phyloP scores from a whole-genome alignment of 1,140 invertebrate species.

The Ceratosolen fusciceps region DNA sequence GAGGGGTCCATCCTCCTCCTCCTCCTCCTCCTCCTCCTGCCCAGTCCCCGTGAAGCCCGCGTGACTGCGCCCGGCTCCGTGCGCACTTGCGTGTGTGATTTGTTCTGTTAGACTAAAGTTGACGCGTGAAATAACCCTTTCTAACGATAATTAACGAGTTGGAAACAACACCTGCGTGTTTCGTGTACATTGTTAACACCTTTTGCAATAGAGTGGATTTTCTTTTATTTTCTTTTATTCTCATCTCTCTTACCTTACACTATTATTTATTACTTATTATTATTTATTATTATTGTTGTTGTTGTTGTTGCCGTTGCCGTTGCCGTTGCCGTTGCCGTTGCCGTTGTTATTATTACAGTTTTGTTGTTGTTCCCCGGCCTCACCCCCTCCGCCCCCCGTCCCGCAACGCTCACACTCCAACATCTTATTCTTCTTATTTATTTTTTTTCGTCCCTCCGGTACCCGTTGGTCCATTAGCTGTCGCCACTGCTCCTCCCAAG shows the following conservation, averaged over 20 bases:
- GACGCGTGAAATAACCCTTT: slow-evolving; percentile 11
- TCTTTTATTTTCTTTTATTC: background rate
- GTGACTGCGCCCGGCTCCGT: too few relatives aligned
- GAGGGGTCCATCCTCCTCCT: background rate
- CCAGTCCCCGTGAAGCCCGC: background rate
- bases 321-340: too few relatives aligned
- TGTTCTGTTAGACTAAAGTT: slow-evolving; percentile 24
- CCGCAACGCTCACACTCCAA: too few relatives aligned
- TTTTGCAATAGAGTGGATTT: slow-evolving; percentile 10
- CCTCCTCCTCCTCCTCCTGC: background rate
- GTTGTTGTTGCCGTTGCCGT: too few relatives aligned
- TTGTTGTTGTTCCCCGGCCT: too few relatives aligned
- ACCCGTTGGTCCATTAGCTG: slow-evolving; percentile 33
- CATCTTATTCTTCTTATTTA: background rate
- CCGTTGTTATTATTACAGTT: too few relatives aligned
- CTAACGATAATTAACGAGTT: slow-evolving; percentile 34
- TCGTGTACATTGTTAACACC: slow-evolving; percentile 3
- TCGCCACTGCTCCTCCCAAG: slow-evolving; percentile 23
- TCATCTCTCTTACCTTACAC: too few relatives aligned
- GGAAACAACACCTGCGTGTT: slow-evolving; percentile 5
- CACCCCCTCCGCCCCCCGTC: too few relatives aligned
- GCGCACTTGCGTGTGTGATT: slow-evolving; percentile 14
- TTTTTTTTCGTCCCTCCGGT: slow-evolving; percentile 17
- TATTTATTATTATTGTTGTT: background rate
- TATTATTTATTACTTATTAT: too few relatives aligned